Evolutionary conservation across 2,797 vertebrate species (phyloP).

Genomic region (Acridotheres tristis): DNA sequence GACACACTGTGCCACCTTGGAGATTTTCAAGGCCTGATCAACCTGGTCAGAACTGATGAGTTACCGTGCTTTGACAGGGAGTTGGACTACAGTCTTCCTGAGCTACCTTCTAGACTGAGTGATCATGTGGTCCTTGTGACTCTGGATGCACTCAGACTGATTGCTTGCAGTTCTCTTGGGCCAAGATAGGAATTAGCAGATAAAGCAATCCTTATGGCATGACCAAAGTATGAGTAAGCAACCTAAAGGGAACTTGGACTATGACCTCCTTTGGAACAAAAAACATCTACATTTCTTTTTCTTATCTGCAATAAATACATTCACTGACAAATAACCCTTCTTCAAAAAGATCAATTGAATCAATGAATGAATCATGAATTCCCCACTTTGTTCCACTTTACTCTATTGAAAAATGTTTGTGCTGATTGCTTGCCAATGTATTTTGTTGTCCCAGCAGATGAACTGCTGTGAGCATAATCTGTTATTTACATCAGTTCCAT

Average conservation of each 20-base stretch:
- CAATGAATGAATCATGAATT: slow-evolving; percentile 33
- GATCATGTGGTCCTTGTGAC: not conserved
- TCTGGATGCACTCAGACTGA: not conserved
- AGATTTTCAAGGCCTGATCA: not conserved
- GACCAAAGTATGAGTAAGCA: slow-evolving; percentile 24
- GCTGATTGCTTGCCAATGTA: slow-evolving; percentile 19
- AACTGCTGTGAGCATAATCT: slow-evolving; percentile 36
- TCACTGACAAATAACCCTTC: not conserved
- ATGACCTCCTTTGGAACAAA: not conserved
- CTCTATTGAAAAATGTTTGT: slow-evolving; percentile 30
- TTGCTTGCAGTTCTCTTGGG: not conserved
- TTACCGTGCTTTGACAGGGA: not conserved
- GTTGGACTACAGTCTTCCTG: not conserved
- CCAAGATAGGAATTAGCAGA: not conserved
- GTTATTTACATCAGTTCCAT: slow-evolving; percentile 29
- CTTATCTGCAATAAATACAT: not conserved
- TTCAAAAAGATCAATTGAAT: slow-evolving; percentile 38
- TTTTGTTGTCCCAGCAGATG: slow-evolving; percentile 31
- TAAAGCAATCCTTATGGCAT: not conserved
- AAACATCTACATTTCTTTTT: not conserved
- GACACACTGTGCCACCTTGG: not conserved
- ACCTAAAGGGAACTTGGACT: not conserved
- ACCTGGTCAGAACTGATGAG: not conserved
- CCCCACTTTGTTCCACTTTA: slow-evolving; percentile 16
- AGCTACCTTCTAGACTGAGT: not conserved